Base-by-base conservation (phyloP, 2,888 invertebrate species). In the Nasonia oneida region DNA sequence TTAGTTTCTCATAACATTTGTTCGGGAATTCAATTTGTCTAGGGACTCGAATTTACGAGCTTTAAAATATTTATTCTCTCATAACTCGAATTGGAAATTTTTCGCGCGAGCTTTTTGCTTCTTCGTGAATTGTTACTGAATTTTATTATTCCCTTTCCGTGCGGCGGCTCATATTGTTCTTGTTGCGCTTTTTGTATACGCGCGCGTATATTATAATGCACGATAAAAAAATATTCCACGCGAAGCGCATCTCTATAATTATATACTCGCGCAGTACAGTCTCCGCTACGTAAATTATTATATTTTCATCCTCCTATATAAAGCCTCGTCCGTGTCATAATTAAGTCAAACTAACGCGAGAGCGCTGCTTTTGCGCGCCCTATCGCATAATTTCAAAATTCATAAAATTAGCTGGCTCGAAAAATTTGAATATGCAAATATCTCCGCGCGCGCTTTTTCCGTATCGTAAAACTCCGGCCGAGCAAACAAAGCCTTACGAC, bases 21-120 rank as follows among this genome's bases (percentile, higher is more conserved):
- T 86, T 81, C 82, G 79, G 67, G 81, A 86, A 86, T 86, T 84
- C 84, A 86, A 86, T 86, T 86, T 84, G 75, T 84, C 78, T 74
- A 73, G n/a, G 8, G 15, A 61, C 73, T 84, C 29, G 70, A 84
- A 86, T 86, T 81, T 83, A 86, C 53, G 71, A 73, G 39, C 80
- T 75, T 33, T 83, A 86, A 82, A 83, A 64, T 74, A 85, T 85
- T 82, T 81, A 82, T 74, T 85, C 57, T 74, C 50, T 39, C 74
- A 42, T 78, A 74, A 77, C 78, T 64, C 53, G 23, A 76, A 84
- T 47, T 76, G 37, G 33, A 53, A 78, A 77, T 85, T 77, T 61
- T 29, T n/a, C 42, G 14, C 23, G 23, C 57, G 73, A 42, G 23
- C 14, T 73, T 73, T 53, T 70, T 57, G 18, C 64, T 64, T 18